Conservation (phyloP, 2,113 vertebrate species). For the Cinclus mexicanus region DNA sequence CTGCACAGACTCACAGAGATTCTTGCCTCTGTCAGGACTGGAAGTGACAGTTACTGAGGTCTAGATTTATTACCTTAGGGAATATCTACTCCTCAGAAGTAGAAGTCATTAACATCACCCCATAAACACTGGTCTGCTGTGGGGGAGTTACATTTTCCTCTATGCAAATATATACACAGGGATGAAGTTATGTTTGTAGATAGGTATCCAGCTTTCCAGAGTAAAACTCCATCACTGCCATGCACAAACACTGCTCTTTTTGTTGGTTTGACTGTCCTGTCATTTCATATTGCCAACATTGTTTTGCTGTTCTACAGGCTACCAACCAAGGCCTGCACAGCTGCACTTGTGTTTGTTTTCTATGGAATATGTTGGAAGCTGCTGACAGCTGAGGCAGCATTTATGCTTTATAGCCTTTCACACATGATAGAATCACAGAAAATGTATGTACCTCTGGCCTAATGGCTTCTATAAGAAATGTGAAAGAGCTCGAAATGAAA, state of each 20-base stretch:
- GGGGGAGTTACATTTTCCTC: neutral
- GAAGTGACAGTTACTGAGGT: neutral
- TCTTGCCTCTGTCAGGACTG: neutral
- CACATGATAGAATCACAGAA: neutral
- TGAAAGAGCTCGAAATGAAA: neutral
- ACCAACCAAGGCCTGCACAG: neutral
- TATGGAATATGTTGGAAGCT: neutral
- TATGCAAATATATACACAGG: neutral
- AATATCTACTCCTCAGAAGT: neutral
- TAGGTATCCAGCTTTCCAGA: neutral
- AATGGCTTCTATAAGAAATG: neutral
- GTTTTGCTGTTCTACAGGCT: neutral
- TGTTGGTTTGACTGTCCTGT: neutral
- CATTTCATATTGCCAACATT: fast-evolving
- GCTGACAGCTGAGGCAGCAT: neutral
- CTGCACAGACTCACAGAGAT: neutral
- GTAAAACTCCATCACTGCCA: neutral
- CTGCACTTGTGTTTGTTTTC: neutral
- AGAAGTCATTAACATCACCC: neutral
- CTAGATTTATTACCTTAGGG: neutral
- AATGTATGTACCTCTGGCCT: neutral
- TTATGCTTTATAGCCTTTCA: neutral
- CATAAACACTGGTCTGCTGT: neutral
- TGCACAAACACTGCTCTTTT: neutral
- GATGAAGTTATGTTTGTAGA: neutral